Percentiles rank a stretch among this genome's conserved stretches.
These are phyloP conservation scores for Euwallacea fornicatus DNA, from an alignment of 1,140 invertebrate genomes.

Conservation along the genomic window DNA sequence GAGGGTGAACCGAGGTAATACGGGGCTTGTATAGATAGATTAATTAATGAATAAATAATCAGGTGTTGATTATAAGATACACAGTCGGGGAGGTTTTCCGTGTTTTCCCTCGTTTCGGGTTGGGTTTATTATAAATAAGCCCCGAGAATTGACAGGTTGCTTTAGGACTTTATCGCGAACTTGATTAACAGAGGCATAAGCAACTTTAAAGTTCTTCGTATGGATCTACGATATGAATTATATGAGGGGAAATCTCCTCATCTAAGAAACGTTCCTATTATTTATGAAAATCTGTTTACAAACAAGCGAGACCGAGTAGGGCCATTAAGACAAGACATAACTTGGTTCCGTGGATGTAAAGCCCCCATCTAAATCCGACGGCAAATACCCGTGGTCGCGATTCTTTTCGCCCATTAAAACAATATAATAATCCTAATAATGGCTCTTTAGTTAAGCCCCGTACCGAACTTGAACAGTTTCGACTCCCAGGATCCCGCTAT, in stretches of 20 bases:
- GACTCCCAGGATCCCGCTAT: conserved; percentile 23
- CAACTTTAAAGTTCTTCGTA: too few relatives aligned
- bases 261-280: conserved; percentile 9
- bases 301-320: conserved; percentile 27
- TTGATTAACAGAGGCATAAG: background rate
- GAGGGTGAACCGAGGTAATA: conserved; percentile 30
- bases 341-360: conserved; percentile 19
- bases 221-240: too few relatives aligned
- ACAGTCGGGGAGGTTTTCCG: conserved; percentile 27
- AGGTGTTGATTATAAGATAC: conserved; percentile 40
- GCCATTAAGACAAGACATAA: conserved; percentile 29
- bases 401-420: conserved; percentile 35
- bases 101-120: conserved; percentile 13
- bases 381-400: conserved; percentile 25
- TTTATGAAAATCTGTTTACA: conserved; percentile 32
- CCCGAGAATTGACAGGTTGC: conserved; percentile 33
- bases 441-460: conserved; percentile 26
- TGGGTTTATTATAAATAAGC: conserved; percentile 35
- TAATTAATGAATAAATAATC: conserved; percentile 42
- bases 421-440: conserved; percentile 36
- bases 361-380: conserved; percentile 27
- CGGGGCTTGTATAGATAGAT: conserved; percentile 36
- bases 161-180: conserved; percentile 13
- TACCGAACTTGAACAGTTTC: conserved; percentile 31
- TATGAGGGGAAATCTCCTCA: too few relatives aligned